Evolutionary conservation across 2,888 invertebrate genomes (phyloP).

Genomic region (Lumbricus terrestris): DNA sequence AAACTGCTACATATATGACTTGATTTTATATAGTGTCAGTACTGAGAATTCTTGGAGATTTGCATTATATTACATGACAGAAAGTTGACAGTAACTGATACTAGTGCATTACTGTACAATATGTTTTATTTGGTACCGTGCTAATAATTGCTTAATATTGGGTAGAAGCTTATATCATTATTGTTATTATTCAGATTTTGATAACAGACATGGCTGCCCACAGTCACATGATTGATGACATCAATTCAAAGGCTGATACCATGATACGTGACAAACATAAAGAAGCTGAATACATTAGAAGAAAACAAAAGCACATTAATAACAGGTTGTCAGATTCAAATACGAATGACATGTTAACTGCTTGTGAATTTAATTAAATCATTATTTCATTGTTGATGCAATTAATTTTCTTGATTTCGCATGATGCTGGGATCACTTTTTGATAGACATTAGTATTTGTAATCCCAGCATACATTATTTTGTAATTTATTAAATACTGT

Average conservation of each 20-base stretch:
- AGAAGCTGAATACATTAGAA: constrained; percentile 76
- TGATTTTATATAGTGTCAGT: background rate
- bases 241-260: constrained; percentile 82
- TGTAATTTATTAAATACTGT: background rate
- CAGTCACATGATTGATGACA: constrained; percentile 82
- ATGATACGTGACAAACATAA: constrained; percentile 81
- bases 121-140: background rate
- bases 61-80: background rate
- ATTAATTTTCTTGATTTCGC: background rate
- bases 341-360: background rate
- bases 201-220: constrained; percentile 92
- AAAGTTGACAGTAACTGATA: background rate
- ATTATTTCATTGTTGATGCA: background rate
- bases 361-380: background rate
- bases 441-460: background rate
- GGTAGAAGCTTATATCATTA: constrained; percentile 41
- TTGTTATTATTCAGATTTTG: constrained; percentile 70
- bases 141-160: background rate
- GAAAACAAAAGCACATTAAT: constrained; percentile 79
- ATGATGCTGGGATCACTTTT: background rate
- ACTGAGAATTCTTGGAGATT: background rate
- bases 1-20: background rate
- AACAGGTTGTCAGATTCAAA: constrained; percentile 63
- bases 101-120: background rate
- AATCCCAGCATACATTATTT: background rate